Conservation (phyloP, 1,140 invertebrate species). For the Oryctes rhinoceros region DNA sequence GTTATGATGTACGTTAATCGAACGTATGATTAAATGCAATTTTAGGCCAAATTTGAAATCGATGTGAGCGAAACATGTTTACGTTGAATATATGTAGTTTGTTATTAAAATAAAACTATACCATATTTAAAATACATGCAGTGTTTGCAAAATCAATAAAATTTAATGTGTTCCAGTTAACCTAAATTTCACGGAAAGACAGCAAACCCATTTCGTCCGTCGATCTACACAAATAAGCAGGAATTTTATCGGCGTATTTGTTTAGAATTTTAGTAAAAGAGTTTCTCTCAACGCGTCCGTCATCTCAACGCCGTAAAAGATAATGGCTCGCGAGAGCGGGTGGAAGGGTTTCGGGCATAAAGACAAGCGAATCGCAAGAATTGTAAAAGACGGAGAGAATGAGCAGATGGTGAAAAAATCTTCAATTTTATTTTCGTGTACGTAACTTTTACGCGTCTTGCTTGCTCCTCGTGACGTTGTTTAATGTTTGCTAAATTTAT, state of each 20-base stretch:
- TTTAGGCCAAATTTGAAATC: constrained; percentile 1
- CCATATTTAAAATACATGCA: constrained; percentile 30
- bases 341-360: constrained; percentile 4
- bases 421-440: constrained; percentile 16
- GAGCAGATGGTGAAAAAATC: neutral
- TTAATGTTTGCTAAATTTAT: constrained; percentile 38
- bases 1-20: constrained; percentile 14
- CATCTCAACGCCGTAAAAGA: constrained; percentile 34
- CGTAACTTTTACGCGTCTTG: constrained; percentile 21
- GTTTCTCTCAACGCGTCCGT: constrained; percentile 33
- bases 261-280: constrained; percentile 37
- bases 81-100: constrained; percentile 17
- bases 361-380: constrained; percentile 19
- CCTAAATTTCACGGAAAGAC: constrained; percentile 34
- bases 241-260: constrained; percentile 34
- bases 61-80: neutral
- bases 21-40: neutral
- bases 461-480: constrained; percentile 32
- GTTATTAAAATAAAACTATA: constrained; percentile 37
- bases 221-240: constrained; percentile 36
- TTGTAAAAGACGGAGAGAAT: neutral
- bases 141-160: constrained; percentile 36
- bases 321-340: constrained; percentile 11
- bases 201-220: constrained; percentile 31
- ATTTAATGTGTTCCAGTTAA: constrained; percentile 34